Base-by-base conservation (phyloP, 2,888 invertebrate genomes). In the Coecobrya sp. region DNA sequence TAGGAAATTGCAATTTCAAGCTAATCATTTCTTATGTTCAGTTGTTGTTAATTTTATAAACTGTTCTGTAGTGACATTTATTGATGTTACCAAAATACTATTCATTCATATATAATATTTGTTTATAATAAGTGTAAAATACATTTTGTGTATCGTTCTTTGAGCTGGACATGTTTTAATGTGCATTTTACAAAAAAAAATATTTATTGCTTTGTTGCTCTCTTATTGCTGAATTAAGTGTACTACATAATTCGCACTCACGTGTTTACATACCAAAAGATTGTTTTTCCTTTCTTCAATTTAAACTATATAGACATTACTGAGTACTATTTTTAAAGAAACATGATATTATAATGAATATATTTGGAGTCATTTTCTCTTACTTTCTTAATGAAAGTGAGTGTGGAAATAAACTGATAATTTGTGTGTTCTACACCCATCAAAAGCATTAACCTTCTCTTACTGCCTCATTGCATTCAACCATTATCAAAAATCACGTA, bases 321-420 rank as follows among this genome's bases (percentile, higher is more conserved):
- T n/a, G 27, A 79, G 11, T 79, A 27, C 19, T 52, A 52, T 49
- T 76, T 73, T 49, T 25, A 49, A 45, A 73, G 10, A 76, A 55
- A 55, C 27, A 30, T 55, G 8, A 30, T 59, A 22, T 81, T 70
- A 36, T 70, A 36, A 27, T 73, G 45, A 73, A 42, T 52, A 79
- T 52, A 49, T 81, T 55, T 30, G 59, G 49, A 76, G 30, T 13
- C 22, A 59, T 16, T 79, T 86, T 45, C 68, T 70, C 86, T 70
- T 86, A 25, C 86, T 86, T 70, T 86, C 86, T 4, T 10, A 49
- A 52, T 52, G 86, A 86, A 86, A 86, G 86, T 86, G 49, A 86
- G 52, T 52, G 7, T 10, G 8, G 52, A 86, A 86, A 86, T 86
- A 86, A 86, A 86, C 10, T 22, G 62, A 65, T 55, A 22, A 45